phyloP scores from a whole-genome alignment of 2,113 vertebrate genomes.

The Perca schrenkii region DNA sequence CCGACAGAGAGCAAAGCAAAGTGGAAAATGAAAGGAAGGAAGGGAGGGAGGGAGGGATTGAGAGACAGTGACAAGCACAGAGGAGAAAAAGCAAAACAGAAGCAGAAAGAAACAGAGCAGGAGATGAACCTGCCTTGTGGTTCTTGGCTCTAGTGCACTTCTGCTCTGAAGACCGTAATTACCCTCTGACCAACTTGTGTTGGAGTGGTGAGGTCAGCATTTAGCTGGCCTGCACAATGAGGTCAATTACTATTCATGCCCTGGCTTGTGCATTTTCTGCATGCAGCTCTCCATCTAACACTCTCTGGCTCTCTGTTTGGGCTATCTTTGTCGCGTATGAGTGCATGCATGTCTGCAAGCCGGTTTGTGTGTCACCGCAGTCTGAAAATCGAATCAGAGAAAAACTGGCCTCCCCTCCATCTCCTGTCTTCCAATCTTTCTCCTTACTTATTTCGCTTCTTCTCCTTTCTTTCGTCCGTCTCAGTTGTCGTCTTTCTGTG shows the following conservation, averaged over 20 bases:
- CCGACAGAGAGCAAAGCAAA: constrained; percentile 9
- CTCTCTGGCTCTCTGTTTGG: constrained; percentile 13
- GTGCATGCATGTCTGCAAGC: constrained; percentile 32
- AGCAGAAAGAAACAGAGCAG: constrained; percentile 11
- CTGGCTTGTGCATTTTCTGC: constrained; percentile 34
- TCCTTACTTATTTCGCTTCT: background rate
- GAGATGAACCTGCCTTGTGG: constrained; percentile 71
- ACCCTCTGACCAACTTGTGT: constrained; percentile 51
- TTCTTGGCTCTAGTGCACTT: constrained; percentile 58
- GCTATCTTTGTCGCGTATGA: constrained; percentile 20
- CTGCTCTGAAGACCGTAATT: constrained; percentile 62
- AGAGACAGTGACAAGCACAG: constrained; percentile 33
- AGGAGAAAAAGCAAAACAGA: constrained; percentile 16
- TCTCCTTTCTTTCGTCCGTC: background rate
- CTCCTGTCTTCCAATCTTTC: constrained; percentile 14
- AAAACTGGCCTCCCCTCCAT: background rate
- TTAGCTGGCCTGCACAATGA: constrained; percentile 56
- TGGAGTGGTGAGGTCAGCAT: constrained; percentile 64
- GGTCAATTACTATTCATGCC: constrained; percentile 67
- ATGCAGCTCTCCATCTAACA: constrained; percentile 19
- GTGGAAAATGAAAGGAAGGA: background rate
- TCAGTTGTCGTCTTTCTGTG: constrained; percentile 6
- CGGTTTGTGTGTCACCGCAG: constrained; percentile 29
- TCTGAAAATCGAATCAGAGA: constrained; percentile 47
- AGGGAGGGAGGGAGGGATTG: background rate